phyloP scores from a whole-genome alignment of 1,140 invertebrate genomes.

The Venturia canescens region DNA sequence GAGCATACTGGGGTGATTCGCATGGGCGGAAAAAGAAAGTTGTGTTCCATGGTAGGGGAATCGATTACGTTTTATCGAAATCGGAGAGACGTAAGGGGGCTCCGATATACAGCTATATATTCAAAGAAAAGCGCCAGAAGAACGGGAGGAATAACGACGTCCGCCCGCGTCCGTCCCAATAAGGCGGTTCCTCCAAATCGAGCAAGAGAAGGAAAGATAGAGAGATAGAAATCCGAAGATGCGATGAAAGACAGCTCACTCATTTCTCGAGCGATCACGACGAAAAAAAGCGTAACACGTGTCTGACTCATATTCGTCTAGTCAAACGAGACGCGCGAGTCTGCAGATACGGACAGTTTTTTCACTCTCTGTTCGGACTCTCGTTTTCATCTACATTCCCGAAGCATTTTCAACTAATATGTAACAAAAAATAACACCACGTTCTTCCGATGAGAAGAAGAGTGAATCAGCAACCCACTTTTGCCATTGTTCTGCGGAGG shows the following conservation, averaged over 20 bases:
- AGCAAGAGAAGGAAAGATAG: conserved; percentile 1
- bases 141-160: conserved; percentile 47
- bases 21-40: conserved; percentile 30
- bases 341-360: not conserved
- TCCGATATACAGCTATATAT: not conserved
- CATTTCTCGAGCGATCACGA: not conserved
- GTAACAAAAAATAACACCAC: no score
- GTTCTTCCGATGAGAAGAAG: no score
- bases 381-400: no score
- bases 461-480: no score
- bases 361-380: not conserved
- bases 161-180: conserved; percentile 48
- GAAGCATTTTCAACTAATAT: no score
- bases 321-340: conserved; percentile 43
- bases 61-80: conserved; percentile 55
- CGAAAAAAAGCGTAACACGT: conserved; percentile 23
- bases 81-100: conserved; percentile 41
- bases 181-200: conserved; percentile 32
- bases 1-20: conserved; percentile 22
- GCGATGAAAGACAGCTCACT: conserved; percentile 17
- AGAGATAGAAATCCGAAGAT: conserved; percentile 23
- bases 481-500: no score
- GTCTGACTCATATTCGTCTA: conserved; percentile 53
- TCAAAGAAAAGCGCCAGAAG: conserved; percentile 26
- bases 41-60: conserved; percentile 36